A percentile compares a stretch with the other conserved stretches of the same genome.
phyloP scores from a whole-genome alignment of 35 echinoderm and acorn worm species.

The Lytechinus variegatus region DNA sequence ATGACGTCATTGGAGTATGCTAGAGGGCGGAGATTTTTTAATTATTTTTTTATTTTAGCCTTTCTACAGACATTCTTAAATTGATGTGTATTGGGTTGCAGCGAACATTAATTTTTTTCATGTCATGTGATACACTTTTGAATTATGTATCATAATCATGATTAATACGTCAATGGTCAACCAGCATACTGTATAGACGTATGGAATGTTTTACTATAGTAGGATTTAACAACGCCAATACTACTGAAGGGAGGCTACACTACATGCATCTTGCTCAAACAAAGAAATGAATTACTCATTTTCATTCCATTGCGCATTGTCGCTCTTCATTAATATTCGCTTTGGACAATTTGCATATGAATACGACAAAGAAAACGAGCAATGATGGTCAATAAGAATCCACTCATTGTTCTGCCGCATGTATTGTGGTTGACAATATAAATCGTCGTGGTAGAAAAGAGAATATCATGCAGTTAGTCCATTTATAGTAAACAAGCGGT shows the following conservation, averaged over 20 bases:
- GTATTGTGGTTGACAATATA: neutral
- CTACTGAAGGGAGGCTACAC: neutral
- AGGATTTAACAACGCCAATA: neutral
- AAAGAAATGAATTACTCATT: neutral
- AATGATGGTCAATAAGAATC: neutral
- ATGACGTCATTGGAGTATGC: neutral
- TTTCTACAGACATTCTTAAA: neutral
- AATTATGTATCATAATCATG: neutral
- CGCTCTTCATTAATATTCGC: neutral
- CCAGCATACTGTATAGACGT: neutral
- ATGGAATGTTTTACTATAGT: no score
- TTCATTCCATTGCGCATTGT: neutral
- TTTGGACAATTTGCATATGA: neutral
- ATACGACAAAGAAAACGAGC: neutral
- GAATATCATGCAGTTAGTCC: neutral
- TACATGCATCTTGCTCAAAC: neutral
- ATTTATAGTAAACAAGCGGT: neutral
- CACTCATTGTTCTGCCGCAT: neutral
- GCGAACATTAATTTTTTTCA: neutral
- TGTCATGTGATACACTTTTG: no score
- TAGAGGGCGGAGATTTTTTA: neutral
- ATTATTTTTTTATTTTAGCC: neutral
- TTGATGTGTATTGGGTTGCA: neutral
- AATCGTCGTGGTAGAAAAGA: neutral
- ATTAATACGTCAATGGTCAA: neutral